Evolutionary conservation across 2,113 vertebrate genomes (phyloP).

Genomic region (Mixornis gularis): DNA sequence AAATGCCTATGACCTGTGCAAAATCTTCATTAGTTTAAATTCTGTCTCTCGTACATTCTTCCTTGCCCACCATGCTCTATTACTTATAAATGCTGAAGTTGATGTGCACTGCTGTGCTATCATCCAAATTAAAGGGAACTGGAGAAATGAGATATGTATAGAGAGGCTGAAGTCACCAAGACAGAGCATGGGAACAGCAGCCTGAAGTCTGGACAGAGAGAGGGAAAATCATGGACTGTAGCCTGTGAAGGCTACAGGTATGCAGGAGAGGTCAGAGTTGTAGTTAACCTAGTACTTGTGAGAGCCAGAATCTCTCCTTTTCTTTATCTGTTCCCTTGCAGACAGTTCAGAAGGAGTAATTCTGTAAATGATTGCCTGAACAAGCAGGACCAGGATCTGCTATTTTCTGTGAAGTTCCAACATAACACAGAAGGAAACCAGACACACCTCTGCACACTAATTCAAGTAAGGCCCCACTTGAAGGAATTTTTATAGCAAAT

Average conservation of each 20-base stretch:
- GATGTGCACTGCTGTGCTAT: neutral
- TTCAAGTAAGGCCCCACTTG: neutral
- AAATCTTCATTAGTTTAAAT: neutral
- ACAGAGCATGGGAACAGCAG: neutral
- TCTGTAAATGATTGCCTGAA: neutral
- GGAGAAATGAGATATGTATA: neutral
- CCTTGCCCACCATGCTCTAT: neutral
- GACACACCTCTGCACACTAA: neutral
- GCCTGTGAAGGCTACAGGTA: neutral
- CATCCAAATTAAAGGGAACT: neutral
- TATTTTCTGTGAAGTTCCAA: neutral
- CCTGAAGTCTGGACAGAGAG: neutral
- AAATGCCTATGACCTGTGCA: neutral
- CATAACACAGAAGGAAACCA: neutral
- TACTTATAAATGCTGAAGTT: neutral
- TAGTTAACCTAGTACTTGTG: neutral
- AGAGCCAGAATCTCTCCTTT: neutral
- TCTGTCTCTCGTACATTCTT: neutral
- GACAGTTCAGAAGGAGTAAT: neutral
- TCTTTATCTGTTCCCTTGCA: neutral
- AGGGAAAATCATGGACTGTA: neutral
- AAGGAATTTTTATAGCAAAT: neutral
- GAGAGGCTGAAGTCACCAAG: neutral
- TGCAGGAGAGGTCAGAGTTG: neutral
- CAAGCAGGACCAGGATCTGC: neutral